These are phyloP conservation scores for Sapayoa aenigma DNA, from an alignment of 2,113 vertebrate genomes.

Conservation along the genomic window DNA sequence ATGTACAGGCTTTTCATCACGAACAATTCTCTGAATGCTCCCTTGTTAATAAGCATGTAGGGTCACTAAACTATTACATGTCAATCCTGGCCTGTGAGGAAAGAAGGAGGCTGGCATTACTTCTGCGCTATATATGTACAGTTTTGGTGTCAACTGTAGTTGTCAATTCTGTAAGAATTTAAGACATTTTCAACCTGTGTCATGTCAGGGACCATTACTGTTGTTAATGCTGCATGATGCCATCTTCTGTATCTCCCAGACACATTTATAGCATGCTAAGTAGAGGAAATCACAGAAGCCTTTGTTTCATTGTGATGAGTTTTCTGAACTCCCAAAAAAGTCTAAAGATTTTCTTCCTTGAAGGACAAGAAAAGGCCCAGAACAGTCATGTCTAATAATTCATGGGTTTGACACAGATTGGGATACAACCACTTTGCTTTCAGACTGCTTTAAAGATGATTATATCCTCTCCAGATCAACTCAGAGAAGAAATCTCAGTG, in stretches of 20 bases:
- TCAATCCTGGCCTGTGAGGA: not conserved
- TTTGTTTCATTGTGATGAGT: not conserved
- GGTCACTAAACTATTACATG: not conserved
- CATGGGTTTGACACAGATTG: not conserved
- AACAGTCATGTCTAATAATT: not conserved
- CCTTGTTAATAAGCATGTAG: not conserved
- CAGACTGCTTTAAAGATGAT: not conserved
- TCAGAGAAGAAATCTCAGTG: not conserved
- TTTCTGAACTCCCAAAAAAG: not conserved
- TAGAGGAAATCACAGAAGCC: not conserved
- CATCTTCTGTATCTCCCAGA: not conserved
- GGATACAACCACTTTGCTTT: not conserved
- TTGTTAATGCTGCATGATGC: not conserved
- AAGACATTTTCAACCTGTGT: not conserved
- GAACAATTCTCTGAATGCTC: not conserved
- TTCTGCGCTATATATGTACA: not conserved
- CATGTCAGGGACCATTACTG: not conserved
- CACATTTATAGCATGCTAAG: not conserved
- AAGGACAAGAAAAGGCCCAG: not conserved
- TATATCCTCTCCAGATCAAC: not conserved
- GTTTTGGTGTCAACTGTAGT: not conserved
- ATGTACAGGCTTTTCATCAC: not conserved
- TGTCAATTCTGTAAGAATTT: not conserved
- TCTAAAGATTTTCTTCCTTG: not conserved
- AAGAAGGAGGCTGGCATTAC: not conserved